A percentile compares a stretch with the other conserved stretches of the same genome.
Evolutionary conservation across 2,113 vertebrate species (phyloP).

Genomic region (Sander vitreus): DNA sequence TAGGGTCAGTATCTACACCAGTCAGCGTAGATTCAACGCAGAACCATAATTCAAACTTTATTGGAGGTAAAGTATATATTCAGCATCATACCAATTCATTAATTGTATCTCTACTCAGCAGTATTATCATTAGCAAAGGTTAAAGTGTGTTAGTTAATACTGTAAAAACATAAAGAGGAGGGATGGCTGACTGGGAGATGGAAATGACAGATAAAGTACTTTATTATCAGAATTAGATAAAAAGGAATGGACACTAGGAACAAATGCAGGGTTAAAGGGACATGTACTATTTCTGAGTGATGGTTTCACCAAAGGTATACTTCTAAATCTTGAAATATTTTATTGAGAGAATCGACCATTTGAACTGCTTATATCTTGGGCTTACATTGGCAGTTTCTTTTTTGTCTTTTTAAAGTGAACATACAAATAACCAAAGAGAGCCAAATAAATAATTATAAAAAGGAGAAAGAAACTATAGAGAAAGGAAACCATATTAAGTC

Average conservation of each 20-base stretch:
- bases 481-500: background rate
- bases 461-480: background rate
- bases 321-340: background rate
- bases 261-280: background rate
- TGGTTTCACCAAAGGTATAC: background rate
- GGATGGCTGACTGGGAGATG: background rate
- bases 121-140: background rate
- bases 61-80: background rate
- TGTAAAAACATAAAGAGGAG: background rate
- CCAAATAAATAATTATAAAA: background rate
- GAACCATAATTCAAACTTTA: background rate
- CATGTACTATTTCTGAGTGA: background rate
- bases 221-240: background rate
- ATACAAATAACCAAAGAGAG: background rate
- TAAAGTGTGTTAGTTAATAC: background rate
- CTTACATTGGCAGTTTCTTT: background rate
- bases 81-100: background rate
- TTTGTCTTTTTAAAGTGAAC: background rate
- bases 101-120: conserved; percentile 2
- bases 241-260: background rate
- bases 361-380: background rate
- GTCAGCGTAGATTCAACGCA: too few relatives aligned
- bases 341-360: background rate
- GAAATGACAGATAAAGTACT: background rate
- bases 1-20: too few relatives aligned